Evolutionary conservation across 2,888 invertebrate genomes (phyloP), one percentile per base, ranked within the genome.

Genomic region (Proisotoma minuta): DNA sequence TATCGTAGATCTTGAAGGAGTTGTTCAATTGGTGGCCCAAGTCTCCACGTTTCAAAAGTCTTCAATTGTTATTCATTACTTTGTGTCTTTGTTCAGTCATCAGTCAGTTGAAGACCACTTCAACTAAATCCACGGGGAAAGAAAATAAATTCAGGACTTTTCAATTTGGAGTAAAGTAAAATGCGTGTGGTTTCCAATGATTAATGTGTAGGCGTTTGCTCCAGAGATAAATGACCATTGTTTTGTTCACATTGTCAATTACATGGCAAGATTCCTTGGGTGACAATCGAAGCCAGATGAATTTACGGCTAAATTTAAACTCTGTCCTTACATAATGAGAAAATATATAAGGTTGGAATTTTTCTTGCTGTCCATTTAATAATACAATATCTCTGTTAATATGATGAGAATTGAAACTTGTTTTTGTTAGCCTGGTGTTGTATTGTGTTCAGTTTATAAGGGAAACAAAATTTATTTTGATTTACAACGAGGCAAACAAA

Each of bases 201-300:
- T 71, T 71, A 69, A 71, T 71, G 66, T 62, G 61, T 68, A 69
- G 71, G 71, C 71, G 71, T 71, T 64, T 43, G 5, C 43, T 57
- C 24, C 63, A 40, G 57, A 62, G 66, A 59, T 68, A 68, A 69
- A 69, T 63, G 62, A 51, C 66, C 62, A 68, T 71, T 69, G 68
- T 68, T 64, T 69, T 49, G 59, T 48, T 58, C 51, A 52, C 51
- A 57, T 60, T 60, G 67, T 50, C 58, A 66, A 69, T 71, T 71
- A 69, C 64, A 64, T 60, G 15, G 43, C n/a, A n/a, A n/a, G n/a
- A n/a, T n/a, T n/a, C n/a, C n/a, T n/a, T n/a, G n/a, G n/a, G n/a
- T n/a, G n/a, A n/a, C n/a, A n/a, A n/a, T n/a, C n/a, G n/a, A n/a
- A n/a, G n/a, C n/a, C n/a, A n/a, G n/a, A 40, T 39, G 39, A 34